phyloP scores from a whole-genome alignment of 2,888 invertebrate genomes.

The Synergus umbraculus region DNA sequence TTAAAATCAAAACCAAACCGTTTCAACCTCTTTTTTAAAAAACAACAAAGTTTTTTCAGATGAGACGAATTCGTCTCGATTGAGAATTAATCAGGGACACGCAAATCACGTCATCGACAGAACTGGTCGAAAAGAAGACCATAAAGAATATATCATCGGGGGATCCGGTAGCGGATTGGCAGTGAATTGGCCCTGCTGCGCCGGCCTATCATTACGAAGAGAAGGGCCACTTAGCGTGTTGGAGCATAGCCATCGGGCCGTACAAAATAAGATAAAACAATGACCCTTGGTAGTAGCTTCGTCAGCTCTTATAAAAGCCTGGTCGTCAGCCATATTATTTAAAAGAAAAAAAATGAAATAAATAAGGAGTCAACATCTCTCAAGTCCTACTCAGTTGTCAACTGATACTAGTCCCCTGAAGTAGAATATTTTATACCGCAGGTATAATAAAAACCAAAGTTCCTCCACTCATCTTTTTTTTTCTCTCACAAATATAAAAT shows the following conservation, averaged over 20 bases:
- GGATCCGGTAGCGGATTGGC: conserved; percentile 64
- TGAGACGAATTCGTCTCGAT: neutral
- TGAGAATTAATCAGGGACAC: neutral
- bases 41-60: no score
- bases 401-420: neutral
- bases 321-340: conserved; percentile 8
- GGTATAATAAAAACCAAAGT: neutral
- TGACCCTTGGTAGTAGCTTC: conserved; percentile 46
- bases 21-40: no score
- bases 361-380: neutral
- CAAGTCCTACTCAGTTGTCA: neutral
- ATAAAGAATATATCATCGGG: conserved; percentile 29
- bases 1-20: no score
- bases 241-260: conserved; percentile 50
- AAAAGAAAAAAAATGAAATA: neutral
- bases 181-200: conserved; percentile 61
- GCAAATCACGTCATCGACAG: neutral
- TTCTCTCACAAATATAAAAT: neutral
- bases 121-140: neutral
- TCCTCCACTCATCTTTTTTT: neutral
- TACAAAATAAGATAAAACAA: conserved; percentile 54
- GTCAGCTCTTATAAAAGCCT: conserved; percentile 53
- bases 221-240: conserved; percentile 64
- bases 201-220: conserved; percentile 65
- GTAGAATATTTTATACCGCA: neutral